These are phyloP conservation scores for Myotis brandtii DNA, from an alignment of 2,113 vertebrate genomes.

Conservation along the genomic window DNA sequence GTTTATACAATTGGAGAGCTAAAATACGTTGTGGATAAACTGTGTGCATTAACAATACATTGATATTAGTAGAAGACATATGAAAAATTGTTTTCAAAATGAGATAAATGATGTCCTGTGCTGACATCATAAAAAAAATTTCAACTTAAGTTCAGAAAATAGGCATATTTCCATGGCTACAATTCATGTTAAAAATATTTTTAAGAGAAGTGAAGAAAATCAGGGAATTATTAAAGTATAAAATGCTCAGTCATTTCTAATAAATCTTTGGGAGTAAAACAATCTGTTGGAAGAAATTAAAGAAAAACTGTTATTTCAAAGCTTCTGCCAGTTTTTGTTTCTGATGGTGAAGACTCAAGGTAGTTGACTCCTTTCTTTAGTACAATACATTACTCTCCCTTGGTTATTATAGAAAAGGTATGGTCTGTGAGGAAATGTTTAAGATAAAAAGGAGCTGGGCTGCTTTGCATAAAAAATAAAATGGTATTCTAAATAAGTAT, in stretches of 20 bases:
- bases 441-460: neutral
- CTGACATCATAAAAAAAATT: neutral
- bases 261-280: neutral
- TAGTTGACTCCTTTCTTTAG: neutral
- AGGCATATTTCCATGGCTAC: neutral
- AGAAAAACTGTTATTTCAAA: neutral
- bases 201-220: neutral
- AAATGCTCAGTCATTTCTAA: neutral
- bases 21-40: neutral
- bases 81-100: neutral
- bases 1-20: fast-evolving
- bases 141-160: neutral
- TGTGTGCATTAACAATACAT: neutral
- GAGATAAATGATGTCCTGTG: neutral
- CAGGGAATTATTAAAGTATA: neutral
- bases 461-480: slow-evolving; percentile 16
- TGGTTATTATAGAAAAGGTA: slow-evolving; percentile 46
- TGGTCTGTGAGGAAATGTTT: neutral
- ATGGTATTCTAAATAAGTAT: neutral
- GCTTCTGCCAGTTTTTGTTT: neutral
- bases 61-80: neutral
- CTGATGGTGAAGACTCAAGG: neutral
- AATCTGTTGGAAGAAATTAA: neutral
- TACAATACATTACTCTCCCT: neutral
- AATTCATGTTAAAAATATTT: neutral